Percentiles rank a stretch among this genome's conserved stretches.
These are phyloP conservation scores for Malacoraja senta DNA, from an alignment of 2,797 vertebrate species.

Conservation along the genomic window DNA sequence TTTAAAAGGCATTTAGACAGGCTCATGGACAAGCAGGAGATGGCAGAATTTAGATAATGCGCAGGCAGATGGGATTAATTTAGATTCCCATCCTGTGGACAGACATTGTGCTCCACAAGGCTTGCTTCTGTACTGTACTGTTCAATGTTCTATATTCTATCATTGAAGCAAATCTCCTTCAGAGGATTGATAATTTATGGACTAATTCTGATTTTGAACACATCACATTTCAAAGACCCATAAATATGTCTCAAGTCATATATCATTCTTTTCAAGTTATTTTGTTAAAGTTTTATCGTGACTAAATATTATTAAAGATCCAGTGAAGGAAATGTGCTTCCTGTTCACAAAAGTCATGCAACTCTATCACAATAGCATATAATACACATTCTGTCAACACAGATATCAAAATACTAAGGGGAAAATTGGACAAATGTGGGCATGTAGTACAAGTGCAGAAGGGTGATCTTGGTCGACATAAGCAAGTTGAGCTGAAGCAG, in stretches of 20 bases:
- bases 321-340: neutral
- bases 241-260: neutral
- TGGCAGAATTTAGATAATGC: too few species aligned
- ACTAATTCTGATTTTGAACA: neutral
- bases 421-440: too few species aligned
- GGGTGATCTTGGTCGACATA: too few species aligned
- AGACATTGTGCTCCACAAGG: too few species aligned
- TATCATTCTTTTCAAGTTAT: neutral
- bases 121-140: too few species aligned
- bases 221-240: neutral
- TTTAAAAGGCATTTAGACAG: too few species aligned
- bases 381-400: neutral
- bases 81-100: too few species aligned
- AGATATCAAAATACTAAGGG: too few species aligned
- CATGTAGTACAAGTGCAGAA: too few species aligned
- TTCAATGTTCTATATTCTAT: neutral
- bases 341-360: neutral
- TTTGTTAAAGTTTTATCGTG: neutral
- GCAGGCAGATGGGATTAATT: too few species aligned
- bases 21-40: too few species aligned
- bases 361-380: neutral
- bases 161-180: slow-evolving; percentile 15
- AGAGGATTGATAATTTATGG: slow-evolving; percentile 20
- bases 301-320: neutral
- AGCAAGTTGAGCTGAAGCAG: too few species aligned